These are phyloP conservation scores for Hybos culiciformis DNA, from an alignment of 2,888 invertebrate species.

Conservation along the genomic window DNA sequence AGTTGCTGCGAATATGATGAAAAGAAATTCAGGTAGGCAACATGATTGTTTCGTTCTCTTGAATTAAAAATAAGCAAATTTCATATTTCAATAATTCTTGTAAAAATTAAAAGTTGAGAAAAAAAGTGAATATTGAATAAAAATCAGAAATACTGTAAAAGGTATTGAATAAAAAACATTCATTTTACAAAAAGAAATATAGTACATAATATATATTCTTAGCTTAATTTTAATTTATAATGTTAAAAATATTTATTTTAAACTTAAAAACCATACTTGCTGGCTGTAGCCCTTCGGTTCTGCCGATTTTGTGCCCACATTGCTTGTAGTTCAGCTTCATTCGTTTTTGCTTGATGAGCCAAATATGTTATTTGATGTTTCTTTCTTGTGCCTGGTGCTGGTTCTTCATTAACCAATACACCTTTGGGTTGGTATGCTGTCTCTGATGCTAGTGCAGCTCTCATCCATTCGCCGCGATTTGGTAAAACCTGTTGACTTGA, in stretches of 20 bases:
- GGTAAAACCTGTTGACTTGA: slow-evolving; percentile 67
- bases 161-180: not conserved
- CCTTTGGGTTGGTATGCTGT: slow-evolving; percentile 38
- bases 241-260: slow-evolving; percentile 13
- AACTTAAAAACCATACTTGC: slow-evolving; percentile 84
- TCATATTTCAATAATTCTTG: no score
- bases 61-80: no score
- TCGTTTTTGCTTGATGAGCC: slow-evolving; percentile 83
- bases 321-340: slow-evolving; percentile 84
- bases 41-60: no score
- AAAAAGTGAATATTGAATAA: no score
- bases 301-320: slow-evolving; percentile 84
- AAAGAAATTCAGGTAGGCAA: no score
- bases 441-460: slow-evolving; percentile 64
- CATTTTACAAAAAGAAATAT: not conserved
- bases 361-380: slow-evolving; percentile 96
- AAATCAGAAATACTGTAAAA: no score
- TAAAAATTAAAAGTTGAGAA: no score
- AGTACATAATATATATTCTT: not conserved
- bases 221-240: no score
- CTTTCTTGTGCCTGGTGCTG: slow-evolving; percentile 51
- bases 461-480: slow-evolving; percentile 67
- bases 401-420: slow-evolving; percentile 36
- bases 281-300: slow-evolving; percentile 76
- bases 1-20: no score